Percentiles rank a stretch among this genome's conserved stretches.
These are phyloP conservation scores for Haliclona indistincta DNA, from an alignment of 37 sponge, comb jelly and placozoan species.

Conservation along the genomic window DNA sequence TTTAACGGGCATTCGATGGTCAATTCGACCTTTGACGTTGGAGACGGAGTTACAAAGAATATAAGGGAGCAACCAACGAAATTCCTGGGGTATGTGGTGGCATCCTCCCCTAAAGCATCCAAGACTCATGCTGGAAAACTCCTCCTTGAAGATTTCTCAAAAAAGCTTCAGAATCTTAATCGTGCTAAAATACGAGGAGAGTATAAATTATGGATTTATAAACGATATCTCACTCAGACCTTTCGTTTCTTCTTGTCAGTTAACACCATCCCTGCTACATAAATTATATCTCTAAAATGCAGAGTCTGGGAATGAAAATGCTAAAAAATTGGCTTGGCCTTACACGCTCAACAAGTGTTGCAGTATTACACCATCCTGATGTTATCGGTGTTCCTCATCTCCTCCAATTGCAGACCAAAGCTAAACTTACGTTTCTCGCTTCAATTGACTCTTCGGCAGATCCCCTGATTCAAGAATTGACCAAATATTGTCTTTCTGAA, in stretches of 20 bases:
- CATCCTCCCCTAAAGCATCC: no score
- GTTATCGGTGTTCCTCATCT: slow-evolving; percentile 2
- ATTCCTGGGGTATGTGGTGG: slow-evolving; percentile 8
- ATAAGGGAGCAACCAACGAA: background rate
- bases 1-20: background rate
- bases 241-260: background rate
- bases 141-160: background rate
- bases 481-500: background rate
- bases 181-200: slow-evolving; percentile 10
- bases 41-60: background rate
- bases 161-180: background rate
- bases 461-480: background rate
- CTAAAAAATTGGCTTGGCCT: slow-evolving; percentile 31
- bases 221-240: background rate
- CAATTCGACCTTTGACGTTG: background rate
- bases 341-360: slow-evolving; percentile 1
- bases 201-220: background rate
- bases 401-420: slow-evolving; percentile 2
- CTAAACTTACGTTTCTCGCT: background rate
- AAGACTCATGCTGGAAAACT: background rate
- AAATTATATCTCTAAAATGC: background rate
- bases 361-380: slow-evolving; percentile 12
- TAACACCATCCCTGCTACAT: background rate
- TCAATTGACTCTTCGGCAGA: background rate
- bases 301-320: background rate